Base-by-base conservation (phyloP, 2,888 invertebrate genomes). In the Zygogramma bicolorata region DNA sequence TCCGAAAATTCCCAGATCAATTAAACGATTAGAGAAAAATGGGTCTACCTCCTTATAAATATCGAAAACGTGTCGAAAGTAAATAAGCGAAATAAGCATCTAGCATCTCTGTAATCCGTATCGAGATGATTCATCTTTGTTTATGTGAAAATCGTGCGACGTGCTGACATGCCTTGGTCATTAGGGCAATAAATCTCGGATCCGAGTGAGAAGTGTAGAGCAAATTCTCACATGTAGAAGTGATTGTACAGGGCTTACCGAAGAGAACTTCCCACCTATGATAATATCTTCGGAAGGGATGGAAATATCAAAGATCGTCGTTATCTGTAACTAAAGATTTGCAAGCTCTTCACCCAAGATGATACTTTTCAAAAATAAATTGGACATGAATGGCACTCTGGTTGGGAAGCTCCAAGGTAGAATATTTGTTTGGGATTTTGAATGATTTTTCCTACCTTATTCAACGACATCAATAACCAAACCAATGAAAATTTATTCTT, bases 131-230 rank as follows among this genome's bases (percentile, higher is more conserved):
- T 71, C 67, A 63, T 63, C 67, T 63, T 66, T 66, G 66, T 71
- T 71, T 63, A 71, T 71, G 67, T 40, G 63, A 63, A 67, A 71
- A 71, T 71, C 71, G 71, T 71, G 71, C 34, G 31, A n/a, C 15
- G 58, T 49, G 58, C 38, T 58, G 67, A 46, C 71, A 71, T 71
- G 68, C 29, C 57, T 63, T 58, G 46, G 49, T 71, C 71, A 53
- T 68, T 71, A 71, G 27, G 68, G 70, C 38, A 6, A 31, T 20
- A 2, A 13, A 53, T 53, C 25, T 27, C n/a, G 53, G 25, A 5
- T 53, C 6, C 53, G 25, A 27, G n/a, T 53, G 53, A 53, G 53
- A 53, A 53, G n/a, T 53, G 25, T 27, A 27, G 53, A 27, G 53
- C 53, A 53, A 53, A 22, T 22, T n/a, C 27, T 53, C 27, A 42